Conservation (phyloP, 2,113 vertebrate genomes). For the Hylia prasina region DNA sequence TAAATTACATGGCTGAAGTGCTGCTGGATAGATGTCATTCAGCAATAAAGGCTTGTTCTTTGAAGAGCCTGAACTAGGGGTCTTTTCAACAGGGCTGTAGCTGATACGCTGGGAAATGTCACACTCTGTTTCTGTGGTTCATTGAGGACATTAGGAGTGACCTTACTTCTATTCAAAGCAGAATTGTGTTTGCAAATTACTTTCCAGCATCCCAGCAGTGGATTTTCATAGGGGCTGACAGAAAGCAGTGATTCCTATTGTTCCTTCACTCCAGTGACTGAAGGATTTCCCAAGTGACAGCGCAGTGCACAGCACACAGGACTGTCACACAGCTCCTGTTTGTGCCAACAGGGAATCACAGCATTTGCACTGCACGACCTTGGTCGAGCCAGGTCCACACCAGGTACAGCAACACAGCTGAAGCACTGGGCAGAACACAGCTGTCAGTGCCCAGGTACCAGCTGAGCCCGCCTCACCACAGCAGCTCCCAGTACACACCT, state of each 20-base stretch:
- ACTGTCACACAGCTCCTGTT: neutral
- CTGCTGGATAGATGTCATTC: slow-evolving; percentile 17
- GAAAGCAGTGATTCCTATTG: neutral
- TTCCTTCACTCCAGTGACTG: neutral
- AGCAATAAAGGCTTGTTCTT: slow-evolving; percentile 16
- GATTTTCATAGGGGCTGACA: neutral
- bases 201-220: neutral
- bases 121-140: neutral
- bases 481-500: neutral
- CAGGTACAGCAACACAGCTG: neutral
- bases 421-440: neutral
- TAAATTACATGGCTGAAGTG: slow-evolving; percentile 49
- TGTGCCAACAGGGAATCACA: neutral
- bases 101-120: neutral
- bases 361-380: neutral
- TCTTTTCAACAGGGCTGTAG: neutral
- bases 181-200: neutral
- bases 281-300: neutral
- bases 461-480: neutral
- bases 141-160: neutral
- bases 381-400: neutral
- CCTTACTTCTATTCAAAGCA: neutral
- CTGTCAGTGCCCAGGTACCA: neutral
- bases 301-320: rapidly evolving
- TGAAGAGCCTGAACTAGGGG: neutral